Evolutionary conservation across 2,888 invertebrate genomes (phyloP).

Genomic region (Brenthis daphne): DNA sequence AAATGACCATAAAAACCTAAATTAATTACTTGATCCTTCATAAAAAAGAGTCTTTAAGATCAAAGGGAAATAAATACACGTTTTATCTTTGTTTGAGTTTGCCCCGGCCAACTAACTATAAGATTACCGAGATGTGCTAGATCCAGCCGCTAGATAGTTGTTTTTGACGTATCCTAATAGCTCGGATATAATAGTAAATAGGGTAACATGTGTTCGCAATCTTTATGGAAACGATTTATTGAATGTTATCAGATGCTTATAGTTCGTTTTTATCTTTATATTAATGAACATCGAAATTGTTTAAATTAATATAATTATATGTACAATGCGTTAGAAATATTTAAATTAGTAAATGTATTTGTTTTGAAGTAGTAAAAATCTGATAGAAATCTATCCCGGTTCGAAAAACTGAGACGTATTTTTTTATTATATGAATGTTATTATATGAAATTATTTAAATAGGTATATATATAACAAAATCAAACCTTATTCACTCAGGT

Average conservation of each 20-base stretch:
- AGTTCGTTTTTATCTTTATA: conserved; percentile 5
- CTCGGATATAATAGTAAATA: conserved; percentile 29
- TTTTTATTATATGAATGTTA: no score
- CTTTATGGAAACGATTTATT: conserved; percentile 21
- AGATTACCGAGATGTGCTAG: conserved; percentile 29
- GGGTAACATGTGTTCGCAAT: conserved; percentile 25
- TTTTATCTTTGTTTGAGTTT: conserved; percentile 31
- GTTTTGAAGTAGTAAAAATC: no score
- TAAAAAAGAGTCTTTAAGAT: conserved; percentile 14
- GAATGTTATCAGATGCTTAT: conserved; percentile 6
- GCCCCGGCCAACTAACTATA: conserved; percentile 18
- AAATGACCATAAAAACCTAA: conserved; percentile 22
- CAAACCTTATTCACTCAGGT: no score
- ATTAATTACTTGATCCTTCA: conserved; percentile 32
- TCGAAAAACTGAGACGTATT: no score
- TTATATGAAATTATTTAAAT: no score
- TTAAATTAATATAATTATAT: no score
- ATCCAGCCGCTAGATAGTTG: conserved; percentile 32
- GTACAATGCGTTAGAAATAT: no score
- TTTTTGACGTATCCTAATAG: conserved; percentile 31
- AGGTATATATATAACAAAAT: no score
- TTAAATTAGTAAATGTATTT: no score
- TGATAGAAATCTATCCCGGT: no score
- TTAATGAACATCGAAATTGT: not conserved
- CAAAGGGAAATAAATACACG: conserved; percentile 24